These are phyloP conservation scores for Heliconius ethilla DNA, from an alignment of 2,888 invertebrate genomes.

Conservation along the genomic window DNA sequence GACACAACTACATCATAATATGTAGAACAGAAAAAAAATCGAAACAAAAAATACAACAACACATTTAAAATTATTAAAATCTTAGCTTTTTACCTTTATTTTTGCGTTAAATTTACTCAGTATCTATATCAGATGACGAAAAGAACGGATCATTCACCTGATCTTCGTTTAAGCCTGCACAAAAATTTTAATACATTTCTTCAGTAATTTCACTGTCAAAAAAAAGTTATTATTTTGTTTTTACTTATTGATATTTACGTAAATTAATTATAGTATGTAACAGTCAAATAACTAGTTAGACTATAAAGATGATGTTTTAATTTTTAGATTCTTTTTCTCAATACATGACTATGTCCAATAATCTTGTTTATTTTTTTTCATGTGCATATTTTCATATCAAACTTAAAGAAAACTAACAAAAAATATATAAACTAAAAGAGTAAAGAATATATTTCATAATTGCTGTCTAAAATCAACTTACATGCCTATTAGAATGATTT, in stretches of 20 bases:
- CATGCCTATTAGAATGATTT: constrained; percentile 11
- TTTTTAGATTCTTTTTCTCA: background rate
- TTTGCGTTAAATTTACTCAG: constrained; percentile 2
- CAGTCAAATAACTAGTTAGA: background rate
- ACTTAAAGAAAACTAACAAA: background rate
- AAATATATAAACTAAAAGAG: background rate
- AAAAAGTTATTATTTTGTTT: background rate
- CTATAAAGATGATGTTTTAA: background rate
- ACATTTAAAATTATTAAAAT: background rate
- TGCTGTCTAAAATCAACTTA: constrained; percentile 7
- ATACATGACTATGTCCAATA: constrained; percentile 11
- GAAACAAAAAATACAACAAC: constrained; percentile 1
- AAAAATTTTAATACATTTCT: background rate
- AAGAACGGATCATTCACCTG: constrained; percentile 12
- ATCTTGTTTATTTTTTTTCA: background rate
- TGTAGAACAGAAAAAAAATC: too few relatives aligned
- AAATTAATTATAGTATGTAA: background rate
- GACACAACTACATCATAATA: too few relatives aligned
- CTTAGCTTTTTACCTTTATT: background rate
- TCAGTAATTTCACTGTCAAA: background rate
- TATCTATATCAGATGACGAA: constrained; percentile 3
- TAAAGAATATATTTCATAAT: background rate
- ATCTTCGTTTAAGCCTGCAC: constrained; percentile 12
- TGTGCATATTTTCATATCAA: background rate
- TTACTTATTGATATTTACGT: background rate